Conservation (phyloP, 2,888 invertebrate genomes). For the Morinoia aosen region DNA sequence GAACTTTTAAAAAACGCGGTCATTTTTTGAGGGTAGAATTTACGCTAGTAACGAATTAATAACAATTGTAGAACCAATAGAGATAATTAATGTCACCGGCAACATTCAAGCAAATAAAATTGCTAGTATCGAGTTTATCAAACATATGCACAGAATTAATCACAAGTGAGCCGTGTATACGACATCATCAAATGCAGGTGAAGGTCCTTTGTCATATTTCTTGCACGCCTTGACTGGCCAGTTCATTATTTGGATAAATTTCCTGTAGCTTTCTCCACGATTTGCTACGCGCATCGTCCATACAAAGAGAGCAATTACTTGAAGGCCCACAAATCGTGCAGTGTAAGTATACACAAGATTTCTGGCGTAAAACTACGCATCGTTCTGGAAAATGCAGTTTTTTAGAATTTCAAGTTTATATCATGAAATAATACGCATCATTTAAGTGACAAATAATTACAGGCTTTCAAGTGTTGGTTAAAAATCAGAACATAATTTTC, state of each 20-base stretch:
- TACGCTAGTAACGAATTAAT: background rate
- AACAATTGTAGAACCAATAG: background rate
- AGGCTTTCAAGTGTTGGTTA: too few relatives aligned
- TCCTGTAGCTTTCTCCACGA: background rate
- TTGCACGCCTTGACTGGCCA: background rate
- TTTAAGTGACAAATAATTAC: too few relatives aligned
- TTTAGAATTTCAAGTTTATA: background rate
- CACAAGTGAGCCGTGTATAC: background rate
- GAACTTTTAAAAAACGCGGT: too few relatives aligned
- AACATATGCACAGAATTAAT: background rate
- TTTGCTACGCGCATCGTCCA: background rate
- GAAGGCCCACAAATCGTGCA: background rate
- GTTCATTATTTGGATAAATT: background rate
- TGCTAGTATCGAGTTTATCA: background rate
- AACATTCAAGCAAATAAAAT: background rate
- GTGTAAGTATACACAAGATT: background rate
- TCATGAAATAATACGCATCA: background rate
- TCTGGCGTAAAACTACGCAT: background rate
- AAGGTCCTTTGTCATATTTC: background rate
- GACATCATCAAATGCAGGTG: background rate
- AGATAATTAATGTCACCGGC: background rate
- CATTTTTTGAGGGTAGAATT: too few relatives aligned
- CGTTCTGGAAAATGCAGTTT: background rate
- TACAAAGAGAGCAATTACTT: background rate
- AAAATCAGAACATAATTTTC: too few relatives aligned